Conservation (phyloP, 2,888 invertebrate genomes). For the Sarcophaga caerulescens region DNA sequence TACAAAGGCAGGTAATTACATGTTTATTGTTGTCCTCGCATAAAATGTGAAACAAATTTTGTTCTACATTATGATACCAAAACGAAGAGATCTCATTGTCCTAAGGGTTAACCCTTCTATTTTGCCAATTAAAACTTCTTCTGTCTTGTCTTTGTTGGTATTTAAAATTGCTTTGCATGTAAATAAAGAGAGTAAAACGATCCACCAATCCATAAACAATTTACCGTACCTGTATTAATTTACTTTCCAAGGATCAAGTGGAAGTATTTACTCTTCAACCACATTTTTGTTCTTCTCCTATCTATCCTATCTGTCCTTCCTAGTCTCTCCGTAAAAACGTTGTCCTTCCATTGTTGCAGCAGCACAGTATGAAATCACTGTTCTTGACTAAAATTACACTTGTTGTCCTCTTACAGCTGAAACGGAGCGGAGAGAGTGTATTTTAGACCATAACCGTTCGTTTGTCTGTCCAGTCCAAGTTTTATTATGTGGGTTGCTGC, state of each 20-base stretch:
- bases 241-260: constrained; percentile 22
- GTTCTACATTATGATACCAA: no score
- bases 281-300: neutral
- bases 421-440: neutral
- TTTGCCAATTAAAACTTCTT: no score
- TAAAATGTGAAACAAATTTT: no score
- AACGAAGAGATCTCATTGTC: no score
- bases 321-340: neutral
- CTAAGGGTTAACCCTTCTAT: no score
- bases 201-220: neutral
- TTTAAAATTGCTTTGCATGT: neutral
- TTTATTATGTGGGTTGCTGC: constrained; percentile 48
- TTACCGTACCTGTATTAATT: constrained; percentile 38
- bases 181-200: neutral
- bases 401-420: constrained; percentile 27
- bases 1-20: no score
- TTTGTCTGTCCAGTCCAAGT: constrained; percentile 19
- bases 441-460: constrained; percentile 15
- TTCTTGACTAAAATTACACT: constrained; percentile 52
- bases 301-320: neutral
- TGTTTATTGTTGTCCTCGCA: no score
- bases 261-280: constrained; percentile 25
- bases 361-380: constrained; percentile 55
- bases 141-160: neutral
- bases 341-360: neutral